Conservation (phyloP, 2,888 invertebrate genomes). For the Drosophila heteroneura region DNA sequence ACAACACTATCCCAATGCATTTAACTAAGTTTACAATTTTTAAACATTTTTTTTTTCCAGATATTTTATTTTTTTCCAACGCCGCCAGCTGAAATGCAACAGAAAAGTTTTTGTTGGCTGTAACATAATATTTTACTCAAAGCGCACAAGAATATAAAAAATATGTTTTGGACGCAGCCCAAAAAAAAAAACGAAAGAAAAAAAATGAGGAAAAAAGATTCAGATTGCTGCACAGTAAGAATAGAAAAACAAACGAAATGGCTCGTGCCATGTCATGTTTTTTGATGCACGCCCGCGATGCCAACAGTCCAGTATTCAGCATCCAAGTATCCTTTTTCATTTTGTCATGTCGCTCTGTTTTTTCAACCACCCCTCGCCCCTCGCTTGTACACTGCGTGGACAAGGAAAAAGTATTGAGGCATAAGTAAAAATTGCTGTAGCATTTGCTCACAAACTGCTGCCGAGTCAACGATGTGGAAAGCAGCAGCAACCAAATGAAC, state of each 20-base stretch:
- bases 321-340: constrained; percentile 62
- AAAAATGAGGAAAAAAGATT: not conserved
- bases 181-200: constrained; percentile 12
- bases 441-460: constrained; percentile 63
- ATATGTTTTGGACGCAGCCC: constrained; percentile 62
- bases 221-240: constrained; percentile 52
- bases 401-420: constrained; percentile 76
- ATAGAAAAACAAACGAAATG: constrained; percentile 75
- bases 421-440: constrained; percentile 77
- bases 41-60: constrained; percentile 1
- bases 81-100: constrained; percentile 54
- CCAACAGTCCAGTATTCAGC: constrained; percentile 38
- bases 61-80: constrained; percentile 14
- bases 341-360: constrained; percentile 63
- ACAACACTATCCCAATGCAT: constrained; percentile 63
- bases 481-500: constrained; percentile 35
- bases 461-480: constrained; percentile 55
- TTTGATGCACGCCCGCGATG: constrained; percentile 65
- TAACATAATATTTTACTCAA: constrained; percentile 79
- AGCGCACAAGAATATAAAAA: constrained; percentile 64
- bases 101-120: constrained; percentile 54
- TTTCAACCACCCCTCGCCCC: not conserved
- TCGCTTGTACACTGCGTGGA: constrained; percentile 35
- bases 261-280: constrained; percentile 79
- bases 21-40: constrained; percentile 61